Percentiles rank a stretch among this genome's conserved stretches.
Conservation (phyloP, 1,140 invertebrate genomes). For the Sarcophaga bullata region DNA sequence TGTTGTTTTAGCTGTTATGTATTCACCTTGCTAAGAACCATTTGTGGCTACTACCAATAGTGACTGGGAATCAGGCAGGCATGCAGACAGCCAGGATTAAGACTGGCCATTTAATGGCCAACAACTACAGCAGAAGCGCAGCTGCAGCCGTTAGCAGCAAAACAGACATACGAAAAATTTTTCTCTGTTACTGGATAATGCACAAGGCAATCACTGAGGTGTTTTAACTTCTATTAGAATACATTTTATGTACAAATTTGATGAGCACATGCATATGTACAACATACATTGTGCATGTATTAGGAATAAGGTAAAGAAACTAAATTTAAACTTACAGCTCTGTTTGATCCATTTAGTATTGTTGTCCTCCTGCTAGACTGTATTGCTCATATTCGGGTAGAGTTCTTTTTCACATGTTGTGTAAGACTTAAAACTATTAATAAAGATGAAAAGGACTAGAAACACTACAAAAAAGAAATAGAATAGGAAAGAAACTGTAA, state of each 20-base stretch:
- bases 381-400: neutral
- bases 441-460: neutral
- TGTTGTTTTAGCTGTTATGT: neutral
- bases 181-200: no score
- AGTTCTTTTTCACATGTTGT: neutral
- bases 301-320: neutral
- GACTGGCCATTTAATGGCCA: no score
- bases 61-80: neutral
- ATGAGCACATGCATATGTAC: no score
- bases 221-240: neutral
- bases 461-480: neutral
- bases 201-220: neutral
- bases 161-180: no score
- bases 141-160: no score
- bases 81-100: neutral
- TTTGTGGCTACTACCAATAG: neutral
- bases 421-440: neutral
- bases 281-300: no score
- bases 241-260: neutral
- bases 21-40: neutral
- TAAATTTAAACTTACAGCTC: slow-evolving; percentile 9
- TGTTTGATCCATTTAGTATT: no score
- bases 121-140: no score
- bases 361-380: no score
- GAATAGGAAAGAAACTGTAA: no score